phyloP scores from a whole-genome alignment of 1,140 invertebrate genomes.

The Euura lappo region DNA sequence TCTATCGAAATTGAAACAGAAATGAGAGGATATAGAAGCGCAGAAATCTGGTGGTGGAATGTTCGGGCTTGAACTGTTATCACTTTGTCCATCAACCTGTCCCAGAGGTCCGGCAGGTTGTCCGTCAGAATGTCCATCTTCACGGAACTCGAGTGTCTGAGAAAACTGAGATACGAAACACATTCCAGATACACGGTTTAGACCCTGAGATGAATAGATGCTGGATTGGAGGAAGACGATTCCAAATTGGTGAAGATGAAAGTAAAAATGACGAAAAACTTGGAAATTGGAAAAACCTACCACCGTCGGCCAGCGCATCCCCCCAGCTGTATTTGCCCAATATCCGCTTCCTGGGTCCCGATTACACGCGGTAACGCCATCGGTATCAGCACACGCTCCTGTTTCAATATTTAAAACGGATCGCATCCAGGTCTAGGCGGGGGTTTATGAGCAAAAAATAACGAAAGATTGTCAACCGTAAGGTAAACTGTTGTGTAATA shows the following conservation, averaged over 20 bases:
- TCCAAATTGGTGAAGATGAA: too few species aligned
- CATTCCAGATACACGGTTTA: not conserved
- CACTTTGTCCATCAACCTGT: not conserved
- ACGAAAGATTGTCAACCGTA: not conserved
- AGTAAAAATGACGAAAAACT: not conserved
- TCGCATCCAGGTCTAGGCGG: not conserved
- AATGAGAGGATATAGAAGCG: not conserved
- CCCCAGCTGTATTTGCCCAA: conserved; percentile 55
- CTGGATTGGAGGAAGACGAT: not conserved
- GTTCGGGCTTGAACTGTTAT: not conserved
- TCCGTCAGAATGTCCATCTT: not conserved
- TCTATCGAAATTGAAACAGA: too few species aligned
- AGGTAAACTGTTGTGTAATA: not conserved
- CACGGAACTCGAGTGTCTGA: not conserved
- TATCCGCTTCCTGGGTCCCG: conserved; percentile 45
- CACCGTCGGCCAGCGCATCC: not conserved
- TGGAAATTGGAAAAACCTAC: conserved; percentile 10
- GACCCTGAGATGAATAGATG: not conserved
- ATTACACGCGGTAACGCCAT: conserved; percentile 44
- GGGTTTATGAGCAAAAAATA: not conserved
- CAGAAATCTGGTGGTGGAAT: not conserved
- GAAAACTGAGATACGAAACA: conserved; percentile 10
- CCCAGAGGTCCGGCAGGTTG: not conserved
- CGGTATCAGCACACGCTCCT: conserved; percentile 10
- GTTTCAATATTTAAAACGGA: not conserved